These are phyloP conservation scores for Orthonyx spaldingii DNA, from an alignment of 2,113 vertebrate species.

Conservation along the genomic window DNA sequence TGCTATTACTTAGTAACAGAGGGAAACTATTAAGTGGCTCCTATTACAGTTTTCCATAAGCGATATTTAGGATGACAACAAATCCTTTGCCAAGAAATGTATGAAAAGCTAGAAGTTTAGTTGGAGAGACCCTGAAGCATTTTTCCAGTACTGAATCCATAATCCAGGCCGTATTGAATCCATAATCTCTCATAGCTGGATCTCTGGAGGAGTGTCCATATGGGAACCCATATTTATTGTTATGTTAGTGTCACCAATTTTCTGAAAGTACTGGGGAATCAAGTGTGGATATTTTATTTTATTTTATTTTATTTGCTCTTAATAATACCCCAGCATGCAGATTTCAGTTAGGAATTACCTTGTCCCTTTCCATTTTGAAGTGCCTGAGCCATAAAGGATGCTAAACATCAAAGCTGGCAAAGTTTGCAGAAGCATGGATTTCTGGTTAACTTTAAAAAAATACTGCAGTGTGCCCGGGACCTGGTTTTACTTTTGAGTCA, in stretches of 20 bases:
- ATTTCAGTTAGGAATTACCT: not conserved
- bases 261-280: not conserved
- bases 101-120: not conserved
- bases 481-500: not conserved
- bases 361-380: not conserved
- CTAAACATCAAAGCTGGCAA: not conserved
- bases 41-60: constrained; percentile 12
- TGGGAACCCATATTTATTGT: not conserved
- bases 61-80: constrained; percentile 33
- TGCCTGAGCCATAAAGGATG: not conserved
- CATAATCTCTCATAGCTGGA: not conserved
- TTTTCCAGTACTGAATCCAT: not conserved
- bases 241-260: not conserved
- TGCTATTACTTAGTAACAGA: constrained; percentile 6
- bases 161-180: not conserved
- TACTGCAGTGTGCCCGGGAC: not conserved
- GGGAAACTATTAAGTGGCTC: constrained; percentile 31
- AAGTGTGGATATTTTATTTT: not conserved
- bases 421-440: not conserved
- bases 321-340: not conserved
- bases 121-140: not conserved
- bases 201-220: not conserved
- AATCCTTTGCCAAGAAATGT: constrained; percentile 12
- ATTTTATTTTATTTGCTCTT: not conserved
- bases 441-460: not conserved